These are phyloP conservation scores for Apodemus sylvaticus DNA, from an alignment of 2,113 vertebrate species.

Conservation along the genomic window DNA sequence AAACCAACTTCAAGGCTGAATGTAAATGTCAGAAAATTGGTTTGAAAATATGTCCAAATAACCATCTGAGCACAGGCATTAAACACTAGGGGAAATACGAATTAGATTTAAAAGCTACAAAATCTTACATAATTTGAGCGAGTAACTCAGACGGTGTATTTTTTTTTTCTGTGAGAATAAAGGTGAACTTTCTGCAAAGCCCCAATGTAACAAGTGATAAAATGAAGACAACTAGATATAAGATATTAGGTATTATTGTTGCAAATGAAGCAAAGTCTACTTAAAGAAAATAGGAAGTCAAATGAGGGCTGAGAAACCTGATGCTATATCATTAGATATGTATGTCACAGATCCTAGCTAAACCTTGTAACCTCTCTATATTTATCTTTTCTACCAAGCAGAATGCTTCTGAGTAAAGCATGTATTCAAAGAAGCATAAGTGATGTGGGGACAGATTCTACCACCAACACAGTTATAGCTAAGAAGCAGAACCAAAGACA, in stretches of 20 bases:
- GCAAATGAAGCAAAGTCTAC: not conserved
- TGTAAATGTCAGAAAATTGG: not conserved
- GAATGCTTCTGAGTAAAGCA: not conserved
- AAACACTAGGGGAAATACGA: not conserved
- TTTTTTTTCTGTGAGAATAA: not conserved
- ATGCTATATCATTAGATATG: not conserved
- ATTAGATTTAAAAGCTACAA: not conserved
- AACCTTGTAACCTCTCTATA: not conserved
- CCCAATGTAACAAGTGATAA: not conserved
- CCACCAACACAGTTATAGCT: not conserved
- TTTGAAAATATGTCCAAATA: not conserved
- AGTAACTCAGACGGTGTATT: not conserved
- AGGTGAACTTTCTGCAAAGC: not conserved
- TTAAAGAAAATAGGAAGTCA: not conserved
- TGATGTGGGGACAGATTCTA: not conserved
- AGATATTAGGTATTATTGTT: not conserved
- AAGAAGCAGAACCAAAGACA: slow-evolving; percentile 9
- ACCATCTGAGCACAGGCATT: not conserved
- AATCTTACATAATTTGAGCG: not conserved
- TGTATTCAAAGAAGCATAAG: not conserved
- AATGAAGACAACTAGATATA: not conserved
- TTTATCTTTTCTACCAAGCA: not conserved
- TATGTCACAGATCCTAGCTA: not conserved
- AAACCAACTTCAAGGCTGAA: not conserved
- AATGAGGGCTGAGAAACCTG: not conserved